These are phyloP conservation scores for Drosophila planitibia DNA, from an alignment of 2,888 invertebrate genomes.

Conservation along the genomic window DNA sequence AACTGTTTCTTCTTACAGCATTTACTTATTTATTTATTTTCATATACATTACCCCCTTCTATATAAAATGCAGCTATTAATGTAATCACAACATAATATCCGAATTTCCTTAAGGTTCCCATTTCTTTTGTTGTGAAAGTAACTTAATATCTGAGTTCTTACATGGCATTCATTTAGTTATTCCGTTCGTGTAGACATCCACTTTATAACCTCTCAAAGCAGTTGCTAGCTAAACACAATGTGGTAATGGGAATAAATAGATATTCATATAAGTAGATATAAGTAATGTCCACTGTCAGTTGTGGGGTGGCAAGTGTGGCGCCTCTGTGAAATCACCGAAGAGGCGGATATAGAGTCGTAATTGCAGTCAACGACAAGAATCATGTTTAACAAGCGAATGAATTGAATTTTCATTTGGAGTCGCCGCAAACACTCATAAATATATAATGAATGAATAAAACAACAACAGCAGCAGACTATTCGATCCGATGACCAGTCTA, in stretches of 20 bases:
- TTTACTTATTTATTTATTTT: neutral
- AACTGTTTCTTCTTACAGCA: too few relatives aligned
- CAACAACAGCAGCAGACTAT: neutral
- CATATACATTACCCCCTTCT: neutral
- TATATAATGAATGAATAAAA: constrained; percentile 68
- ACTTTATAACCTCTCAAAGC: constrained; percentile 22
- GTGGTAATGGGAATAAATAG: neutral
- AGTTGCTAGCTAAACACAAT: neutral
- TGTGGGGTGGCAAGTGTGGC: constrained; percentile 40
- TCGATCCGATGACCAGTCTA: constrained; percentile 13
- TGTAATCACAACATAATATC: neutral
- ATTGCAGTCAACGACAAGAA: constrained; percentile 13
- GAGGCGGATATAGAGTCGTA: constrained; percentile 39
- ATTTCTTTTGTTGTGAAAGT: neutral
- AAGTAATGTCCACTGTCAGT: neutral
- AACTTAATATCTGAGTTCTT: neutral
- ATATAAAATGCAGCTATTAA: neutral
- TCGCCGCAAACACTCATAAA: constrained; percentile 58
- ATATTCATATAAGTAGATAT: neutral
- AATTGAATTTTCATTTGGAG: constrained; percentile 66
- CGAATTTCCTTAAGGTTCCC: neutral
- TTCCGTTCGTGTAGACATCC: constrained; percentile 10
- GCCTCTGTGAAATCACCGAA: constrained; percentile 26
- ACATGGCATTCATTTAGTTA: constrained; percentile 2
- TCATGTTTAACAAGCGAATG: constrained; percentile 43